Percentiles rank a stretch among this genome's conserved stretches.
phyloP scores from a whole-genome alignment of 2,113 vertebrate species.

The Clarias gariepinus region DNA sequence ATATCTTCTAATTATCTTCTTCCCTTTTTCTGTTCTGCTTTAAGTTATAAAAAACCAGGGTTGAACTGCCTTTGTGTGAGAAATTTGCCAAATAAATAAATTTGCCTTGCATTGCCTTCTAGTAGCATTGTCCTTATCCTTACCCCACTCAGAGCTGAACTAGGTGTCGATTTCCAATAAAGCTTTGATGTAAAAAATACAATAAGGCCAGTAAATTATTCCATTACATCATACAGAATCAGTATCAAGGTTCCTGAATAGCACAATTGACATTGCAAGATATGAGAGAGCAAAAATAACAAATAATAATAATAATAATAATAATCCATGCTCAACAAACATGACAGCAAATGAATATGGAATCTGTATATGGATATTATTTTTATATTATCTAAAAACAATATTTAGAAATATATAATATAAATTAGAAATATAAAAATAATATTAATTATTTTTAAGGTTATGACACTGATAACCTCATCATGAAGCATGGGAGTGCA shows the following conservation, averaged over 20 bases:
- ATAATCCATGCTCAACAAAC: neutral
- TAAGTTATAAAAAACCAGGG: neutral
- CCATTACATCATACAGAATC: conserved; percentile 10
- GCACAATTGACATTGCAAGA: neutral
- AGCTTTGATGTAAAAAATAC: neutral
- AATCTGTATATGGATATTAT: too few species aligned
- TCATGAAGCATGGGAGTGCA: neutral
- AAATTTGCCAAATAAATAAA: neutral
- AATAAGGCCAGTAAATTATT: neutral
- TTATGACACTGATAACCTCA: neutral
- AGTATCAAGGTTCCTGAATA: neutral
- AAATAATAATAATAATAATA: too few species aligned
- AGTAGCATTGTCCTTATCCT: neutral
- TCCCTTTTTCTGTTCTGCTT: neutral
- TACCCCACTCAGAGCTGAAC: neutral
- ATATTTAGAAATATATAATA: too few species aligned
- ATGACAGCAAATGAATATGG: too few species aligned
- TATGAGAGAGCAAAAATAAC: neutral
- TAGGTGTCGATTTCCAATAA: neutral
- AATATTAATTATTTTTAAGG: too few species aligned
- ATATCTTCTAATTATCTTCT: neutral
- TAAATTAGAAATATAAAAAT: neutral
- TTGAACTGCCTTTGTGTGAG: neutral
- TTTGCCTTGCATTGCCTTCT: neutral
- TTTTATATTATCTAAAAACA: too few species aligned